These are phyloP conservation scores for Oncorhynchus mykiss DNA, from an alignment of 2,113 vertebrate genomes.

Conservation along the genomic window DNA sequence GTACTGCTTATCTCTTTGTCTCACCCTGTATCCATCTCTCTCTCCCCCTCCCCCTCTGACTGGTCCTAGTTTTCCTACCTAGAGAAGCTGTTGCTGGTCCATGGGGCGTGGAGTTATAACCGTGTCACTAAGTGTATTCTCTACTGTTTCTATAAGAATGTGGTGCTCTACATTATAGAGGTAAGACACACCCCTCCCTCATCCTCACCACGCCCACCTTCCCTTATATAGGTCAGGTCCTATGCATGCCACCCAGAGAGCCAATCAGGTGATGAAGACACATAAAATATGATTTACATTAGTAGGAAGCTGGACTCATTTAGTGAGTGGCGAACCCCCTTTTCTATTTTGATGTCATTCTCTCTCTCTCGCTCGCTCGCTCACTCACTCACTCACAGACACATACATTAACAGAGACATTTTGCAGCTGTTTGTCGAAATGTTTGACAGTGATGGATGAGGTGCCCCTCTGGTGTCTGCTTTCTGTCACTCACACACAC, in stretches of 20 bases:
- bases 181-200: conserved; percentile 66
- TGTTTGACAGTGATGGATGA: conserved; percentile 75
- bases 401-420: conserved; percentile 69
- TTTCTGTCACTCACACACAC: conserved; percentile 62
- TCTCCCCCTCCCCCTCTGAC: neutral
- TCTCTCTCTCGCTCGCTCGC: neutral
- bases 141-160: conserved; percentile 99
- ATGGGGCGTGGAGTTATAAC: conserved; percentile 98
- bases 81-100: conserved; percentile 94
- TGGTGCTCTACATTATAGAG: conserved; percentile 99
- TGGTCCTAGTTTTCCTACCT: conserved; percentile 89
- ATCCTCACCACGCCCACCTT: too few relatives aligned
- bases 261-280: too few relatives aligned
- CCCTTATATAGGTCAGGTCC: neutral
- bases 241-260: neutral
- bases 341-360: neutral
- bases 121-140: conserved; percentile 98
- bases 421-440: conserved; percentile 75
- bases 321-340: neutral
- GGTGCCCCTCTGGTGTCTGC: conserved; percentile 73
- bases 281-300: too few relatives aligned
- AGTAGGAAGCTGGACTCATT: too few relatives aligned
- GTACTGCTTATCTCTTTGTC: conserved; percentile 18
- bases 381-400: too few relatives aligned
- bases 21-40: conserved; percentile 20